phyloP scores from a whole-genome alignment of 2,888 invertebrate species.

The Lasioglossum calceatum region DNA sequence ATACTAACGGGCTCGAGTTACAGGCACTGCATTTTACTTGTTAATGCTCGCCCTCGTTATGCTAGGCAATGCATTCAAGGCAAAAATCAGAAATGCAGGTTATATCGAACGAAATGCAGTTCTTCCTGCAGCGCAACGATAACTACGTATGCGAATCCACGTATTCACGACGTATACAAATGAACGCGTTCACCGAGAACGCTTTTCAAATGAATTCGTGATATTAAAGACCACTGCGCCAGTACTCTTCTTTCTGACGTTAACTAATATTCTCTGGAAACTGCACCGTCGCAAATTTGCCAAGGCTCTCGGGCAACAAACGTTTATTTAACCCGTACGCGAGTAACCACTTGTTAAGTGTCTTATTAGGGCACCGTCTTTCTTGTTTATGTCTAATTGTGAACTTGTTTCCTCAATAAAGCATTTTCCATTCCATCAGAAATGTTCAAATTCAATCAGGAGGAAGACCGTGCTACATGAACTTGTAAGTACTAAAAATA shows the following conservation, averaged over 20 bases:
- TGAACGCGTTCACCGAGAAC: conserved; percentile 27
- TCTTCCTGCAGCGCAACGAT: conserved; percentile 61
- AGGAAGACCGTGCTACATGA: not conserved
- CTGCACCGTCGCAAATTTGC: not conserved
- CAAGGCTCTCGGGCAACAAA: not conserved
- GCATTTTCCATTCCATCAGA: not conserved
- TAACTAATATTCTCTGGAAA: not conserved
- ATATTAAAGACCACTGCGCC: conserved; percentile 27
- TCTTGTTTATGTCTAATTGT: not conserved
- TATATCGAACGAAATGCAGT: conserved; percentile 72
- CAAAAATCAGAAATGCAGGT: conserved; percentile 62
- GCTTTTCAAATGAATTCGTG: conserved; percentile 39
- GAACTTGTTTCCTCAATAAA: not conserved
- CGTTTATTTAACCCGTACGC: not conserved
- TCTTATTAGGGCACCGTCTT: not conserved
- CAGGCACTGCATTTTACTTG: conserved; percentile 21
- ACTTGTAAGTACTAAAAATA: not conserved
- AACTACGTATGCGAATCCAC: conserved; percentile 31
- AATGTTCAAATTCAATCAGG: not conserved
- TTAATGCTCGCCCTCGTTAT: conserved; percentile 36
- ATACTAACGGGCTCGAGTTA: conserved; percentile 3
- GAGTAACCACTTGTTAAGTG: not conserved
- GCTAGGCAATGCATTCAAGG: conserved; percentile 29
- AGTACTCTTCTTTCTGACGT: conserved; percentile 2
- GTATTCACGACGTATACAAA: conserved; percentile 42